A percentile compares a stretch with the other conserved stretches of the same genome.
Evolutionary conservation across 2,888 invertebrate genomes (phyloP).

Genomic region (Morinoia aosen): DNA sequence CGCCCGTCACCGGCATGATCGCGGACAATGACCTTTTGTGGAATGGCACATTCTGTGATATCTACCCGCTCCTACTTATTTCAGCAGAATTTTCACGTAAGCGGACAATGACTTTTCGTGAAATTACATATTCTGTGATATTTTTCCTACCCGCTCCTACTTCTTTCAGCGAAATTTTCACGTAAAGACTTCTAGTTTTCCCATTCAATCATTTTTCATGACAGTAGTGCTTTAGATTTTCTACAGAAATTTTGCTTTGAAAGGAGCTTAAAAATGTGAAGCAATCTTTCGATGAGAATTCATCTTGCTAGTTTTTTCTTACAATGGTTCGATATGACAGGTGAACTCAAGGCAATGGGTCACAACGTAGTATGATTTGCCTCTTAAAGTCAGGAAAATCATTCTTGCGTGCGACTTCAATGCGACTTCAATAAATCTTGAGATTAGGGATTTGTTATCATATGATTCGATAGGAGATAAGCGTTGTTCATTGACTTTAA

Average conservation of each 20-base stretch:
- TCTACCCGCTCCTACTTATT: background rate
- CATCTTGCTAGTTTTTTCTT: background rate
- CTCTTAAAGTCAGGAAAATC: no score
- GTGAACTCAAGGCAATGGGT: no score
- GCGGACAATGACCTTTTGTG: background rate
- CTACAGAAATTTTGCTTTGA: background rate
- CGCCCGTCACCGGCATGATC: background rate
- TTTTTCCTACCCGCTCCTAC: background rate
- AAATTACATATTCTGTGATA: background rate
- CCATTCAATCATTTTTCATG: no score
- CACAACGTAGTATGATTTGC: no score
- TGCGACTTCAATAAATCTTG: no score
- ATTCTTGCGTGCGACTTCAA: no score
- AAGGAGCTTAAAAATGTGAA: background rate
- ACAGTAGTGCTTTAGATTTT: background rate
- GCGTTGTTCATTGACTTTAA: no score
- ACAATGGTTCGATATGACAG: no score
- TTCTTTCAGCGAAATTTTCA: background rate
- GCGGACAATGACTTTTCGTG: background rate
- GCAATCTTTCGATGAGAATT: background rate
- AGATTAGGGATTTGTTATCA: no score
- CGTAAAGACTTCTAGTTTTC: background rate
- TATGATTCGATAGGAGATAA: no score
- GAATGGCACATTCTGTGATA: background rate
- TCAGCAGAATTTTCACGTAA: background rate